phyloP scores from a whole-genome alignment of 2,888 invertebrate genomes.

The Caenorhabditis japonica region DNA sequence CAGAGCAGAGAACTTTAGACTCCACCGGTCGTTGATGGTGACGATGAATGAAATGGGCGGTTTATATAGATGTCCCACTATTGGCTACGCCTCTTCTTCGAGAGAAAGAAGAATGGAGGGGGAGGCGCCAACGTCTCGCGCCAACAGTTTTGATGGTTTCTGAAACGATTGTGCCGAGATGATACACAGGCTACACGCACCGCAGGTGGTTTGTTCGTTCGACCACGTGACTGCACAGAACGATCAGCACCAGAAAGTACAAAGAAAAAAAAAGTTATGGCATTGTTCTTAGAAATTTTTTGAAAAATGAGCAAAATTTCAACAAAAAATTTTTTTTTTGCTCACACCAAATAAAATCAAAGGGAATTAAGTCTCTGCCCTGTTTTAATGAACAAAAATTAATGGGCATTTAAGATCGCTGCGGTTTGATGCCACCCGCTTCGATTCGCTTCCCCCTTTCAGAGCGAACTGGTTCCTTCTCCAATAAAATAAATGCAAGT shows the following conservation, averaged over 20 bases:
- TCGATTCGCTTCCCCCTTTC: too few relatives aligned
- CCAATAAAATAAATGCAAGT: background rate
- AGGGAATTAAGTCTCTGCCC: too few relatives aligned
- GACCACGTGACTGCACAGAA: conserved; percentile 45
- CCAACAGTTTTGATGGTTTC: conserved; percentile 16
- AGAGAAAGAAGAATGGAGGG: conserved; percentile 26
- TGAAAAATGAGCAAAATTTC: background rate
- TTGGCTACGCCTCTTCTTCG: conserved; percentile 44
- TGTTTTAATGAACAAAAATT: too few relatives aligned
- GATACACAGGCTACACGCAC: conserved; percentile 6
- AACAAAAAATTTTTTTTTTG: too few relatives aligned
- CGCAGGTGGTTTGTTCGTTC: too few relatives aligned
- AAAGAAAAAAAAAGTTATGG: too few relatives aligned
- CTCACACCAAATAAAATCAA: too few relatives aligned
- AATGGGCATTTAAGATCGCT: too few relatives aligned
- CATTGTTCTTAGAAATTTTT: too few relatives aligned
- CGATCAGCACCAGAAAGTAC: too few relatives aligned
- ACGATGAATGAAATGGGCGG: conserved; percentile 15
- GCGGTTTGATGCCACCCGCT: too few relatives aligned
- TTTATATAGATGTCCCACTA: conserved; percentile 32
- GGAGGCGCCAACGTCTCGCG: conserved; percentile 14
- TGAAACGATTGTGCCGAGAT: conserved; percentile 19
- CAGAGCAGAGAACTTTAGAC: conserved; percentile 25
- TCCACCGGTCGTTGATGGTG: conserved; percentile 7
- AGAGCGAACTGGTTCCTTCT: too few relatives aligned